Evolutionary conservation across 2,113 vertebrate species (phyloP), one percentile per base, ranked within the genome.

Genomic region (Indicator maculatus): DNA sequence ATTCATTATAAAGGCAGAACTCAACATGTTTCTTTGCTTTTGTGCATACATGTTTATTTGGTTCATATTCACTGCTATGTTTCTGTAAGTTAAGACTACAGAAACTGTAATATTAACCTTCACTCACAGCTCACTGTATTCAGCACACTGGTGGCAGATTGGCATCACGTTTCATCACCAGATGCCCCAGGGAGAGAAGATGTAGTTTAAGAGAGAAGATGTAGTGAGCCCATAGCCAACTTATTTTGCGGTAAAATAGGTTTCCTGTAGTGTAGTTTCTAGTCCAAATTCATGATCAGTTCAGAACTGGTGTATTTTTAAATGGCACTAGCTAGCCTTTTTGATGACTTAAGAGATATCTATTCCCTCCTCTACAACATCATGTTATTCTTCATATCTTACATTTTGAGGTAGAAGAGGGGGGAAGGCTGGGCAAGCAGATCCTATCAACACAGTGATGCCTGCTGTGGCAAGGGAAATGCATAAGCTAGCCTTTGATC

Each of bases 231-330:
- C 27, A 39, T 19, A 38, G 73, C 74, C 63, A 92, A 69, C 77
- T 78, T 95, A 71, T n/a, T 96, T 89, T 83, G 67, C 59, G 79
- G 36, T 90, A 16, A 94, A 83, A 61, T 66, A 82, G 76, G 87
- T 86, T 79, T 94, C n/a, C 39, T 82, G 18, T 52, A 18, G 59
- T 87, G 27, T 87, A 72, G 6, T 55, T 94, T 91, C 69, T 70
- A 73, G 71, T 87, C 71, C 45, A 16, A 76, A 30, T 59, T 94
- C 66, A 52, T 41, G 38, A 86, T 74, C 60, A 64, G 26, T 86
- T 71, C 69, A 69, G 47, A 95, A 60, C 31, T 67, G 33, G 33
- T 76, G 44, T 80, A 65, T 88, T 93, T 95, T 88, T 39, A 60
- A 88, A 71, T 90, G 33, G 65, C 90, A 69, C 53, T 83, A 71